phyloP scores from a whole-genome alignment of 2,888 invertebrate species.

The Cybosia mesomella region DNA sequence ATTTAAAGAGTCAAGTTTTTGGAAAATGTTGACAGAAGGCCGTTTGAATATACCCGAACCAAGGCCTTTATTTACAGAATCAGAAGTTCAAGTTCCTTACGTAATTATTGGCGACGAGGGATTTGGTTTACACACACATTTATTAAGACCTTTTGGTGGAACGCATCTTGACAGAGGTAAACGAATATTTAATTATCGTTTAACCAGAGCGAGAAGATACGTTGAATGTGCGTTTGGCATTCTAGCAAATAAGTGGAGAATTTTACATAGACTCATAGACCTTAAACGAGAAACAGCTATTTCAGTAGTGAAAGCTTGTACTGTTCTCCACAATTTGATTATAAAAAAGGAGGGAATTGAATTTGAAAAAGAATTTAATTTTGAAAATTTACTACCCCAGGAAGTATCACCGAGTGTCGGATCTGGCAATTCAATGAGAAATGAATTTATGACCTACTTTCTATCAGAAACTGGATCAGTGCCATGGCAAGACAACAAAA shows the following conservation, averaged over 20 bases:
- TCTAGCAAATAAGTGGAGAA: slow-evolving; percentile 49
- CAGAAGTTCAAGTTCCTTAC: slow-evolving; percentile 35
- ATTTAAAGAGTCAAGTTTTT: slow-evolving; percentile 31
- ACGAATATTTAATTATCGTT: slow-evolving; percentile 56
- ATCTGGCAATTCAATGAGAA: slow-evolving; percentile 30
- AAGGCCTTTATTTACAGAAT: slow-evolving; percentile 41
- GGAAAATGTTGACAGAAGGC: slow-evolving; percentile 22
- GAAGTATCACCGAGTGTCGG: slow-evolving; percentile 22
- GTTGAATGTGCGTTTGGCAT: slow-evolving; percentile 48
- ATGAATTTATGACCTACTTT: slow-evolving; percentile 29
- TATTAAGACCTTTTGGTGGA: slow-evolving; percentile 52
- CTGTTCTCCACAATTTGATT: slow-evolving; percentile 40
- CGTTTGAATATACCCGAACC: slow-evolving; percentile 43
- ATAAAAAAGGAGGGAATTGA: slow-evolving; percentile 34
- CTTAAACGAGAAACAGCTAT: neutral
- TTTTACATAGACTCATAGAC: slow-evolving; percentile 36
- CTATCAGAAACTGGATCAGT: slow-evolving; percentile 28
- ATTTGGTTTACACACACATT: slow-evolving; percentile 48
- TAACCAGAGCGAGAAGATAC: slow-evolving; percentile 49
- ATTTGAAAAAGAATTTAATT: slow-evolving; percentile 26
- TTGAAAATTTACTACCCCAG: too few species aligned
- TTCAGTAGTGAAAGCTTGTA: too few species aligned
- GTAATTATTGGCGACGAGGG: slow-evolving; percentile 55
- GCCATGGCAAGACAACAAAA: slow-evolving; percentile 30
- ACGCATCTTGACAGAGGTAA: slow-evolving; percentile 37